A percentile compares a stretch with the other conserved stretches of the same genome.
Conservation (phyloP, 2,888 invertebrate genomes). For the Luperina testacea region DNA sequence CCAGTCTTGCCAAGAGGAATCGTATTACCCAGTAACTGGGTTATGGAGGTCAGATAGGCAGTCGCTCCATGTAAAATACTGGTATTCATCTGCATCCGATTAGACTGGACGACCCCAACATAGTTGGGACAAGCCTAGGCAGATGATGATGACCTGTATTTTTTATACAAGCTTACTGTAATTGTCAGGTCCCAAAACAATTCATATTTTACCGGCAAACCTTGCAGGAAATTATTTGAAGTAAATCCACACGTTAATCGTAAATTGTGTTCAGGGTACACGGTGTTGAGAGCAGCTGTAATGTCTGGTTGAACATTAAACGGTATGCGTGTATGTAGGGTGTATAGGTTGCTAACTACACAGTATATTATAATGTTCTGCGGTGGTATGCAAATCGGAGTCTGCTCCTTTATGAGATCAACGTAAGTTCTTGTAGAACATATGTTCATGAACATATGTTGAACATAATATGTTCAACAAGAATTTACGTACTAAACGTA, state of each 20-base stretch:
- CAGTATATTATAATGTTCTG: not conserved
- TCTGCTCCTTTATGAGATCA: not conserved
- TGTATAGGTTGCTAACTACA: slow-evolving; percentile 5
- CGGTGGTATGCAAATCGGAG: not conserved
- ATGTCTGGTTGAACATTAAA: slow-evolving; percentile 35
- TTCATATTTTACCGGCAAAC: slow-evolving; percentile 32
- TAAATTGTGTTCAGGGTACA: slow-evolving; percentile 37
- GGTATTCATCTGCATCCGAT: too few relatives aligned
- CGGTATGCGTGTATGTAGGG: not conserved
- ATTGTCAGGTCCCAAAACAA: not conserved
- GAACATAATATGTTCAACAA: too few relatives aligned
- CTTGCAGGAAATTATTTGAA: slow-evolving; percentile 26
- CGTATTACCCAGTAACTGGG: too few relatives aligned
- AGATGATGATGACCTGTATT: not conserved
- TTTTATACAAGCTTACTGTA: not conserved
- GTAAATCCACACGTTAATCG: slow-evolving; percentile 21
- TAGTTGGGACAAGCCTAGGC: not conserved
- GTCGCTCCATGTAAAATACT: too few relatives aligned
- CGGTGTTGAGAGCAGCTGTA: slow-evolving; percentile 12
- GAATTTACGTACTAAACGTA: too few relatives aligned
- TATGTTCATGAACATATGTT: not conserved
- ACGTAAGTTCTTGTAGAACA: slow-evolving; percentile 5
- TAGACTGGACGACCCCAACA: too few relatives aligned
- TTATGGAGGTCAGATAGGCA: too few relatives aligned
- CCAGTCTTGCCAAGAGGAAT: too few relatives aligned